Percentiles rank a stretch among this genome's conserved stretches.
These are phyloP conservation scores for Boulengeromyrus knoepffleri DNA, from an alignment of 2,113 vertebrate species.

Conservation along the genomic window DNA sequence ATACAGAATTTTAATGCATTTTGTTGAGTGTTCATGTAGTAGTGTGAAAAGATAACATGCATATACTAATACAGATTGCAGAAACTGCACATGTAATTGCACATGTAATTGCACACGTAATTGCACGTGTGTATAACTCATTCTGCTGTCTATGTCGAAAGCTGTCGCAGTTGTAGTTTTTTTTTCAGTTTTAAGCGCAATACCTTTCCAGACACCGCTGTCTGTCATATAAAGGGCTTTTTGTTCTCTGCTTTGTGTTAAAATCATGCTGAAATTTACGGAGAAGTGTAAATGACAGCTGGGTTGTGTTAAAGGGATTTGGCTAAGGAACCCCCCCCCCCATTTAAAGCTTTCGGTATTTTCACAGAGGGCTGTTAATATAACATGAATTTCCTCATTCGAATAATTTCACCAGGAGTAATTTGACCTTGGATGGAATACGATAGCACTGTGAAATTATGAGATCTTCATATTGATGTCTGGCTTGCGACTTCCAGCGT, in stretches of 20 bases:
- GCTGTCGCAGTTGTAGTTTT: not conserved
- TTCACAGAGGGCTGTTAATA: not conserved
- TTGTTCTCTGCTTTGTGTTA: not conserved
- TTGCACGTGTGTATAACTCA: not conserved
- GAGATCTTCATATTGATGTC: not conserved
- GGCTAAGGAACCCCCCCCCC: not conserved
- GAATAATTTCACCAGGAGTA: not conserved
- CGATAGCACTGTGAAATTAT: not conserved
- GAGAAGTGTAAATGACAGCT: not conserved
- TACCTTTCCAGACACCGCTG: not conserved
- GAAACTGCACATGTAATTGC: too few species aligned
- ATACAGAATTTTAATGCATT: not conserved
- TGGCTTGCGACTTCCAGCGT: not conserved
- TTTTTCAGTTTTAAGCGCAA: not conserved
- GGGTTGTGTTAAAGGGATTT: not conserved
- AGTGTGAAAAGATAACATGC: not conserved
- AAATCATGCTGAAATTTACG: not conserved
- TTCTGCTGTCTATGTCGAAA: not conserved
- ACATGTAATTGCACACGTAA: too few species aligned
- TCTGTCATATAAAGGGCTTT: not conserved
- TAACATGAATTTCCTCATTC: not conserved
- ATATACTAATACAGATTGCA: not conserved
- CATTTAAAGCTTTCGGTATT: not conserved
- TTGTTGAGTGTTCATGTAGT: not conserved
- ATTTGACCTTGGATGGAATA: not conserved